Evolutionary conservation across 2,888 invertebrate genomes (phyloP), one percentile per base, ranked within the genome.

Genomic region (Hypomecis punctinalis): DNA sequence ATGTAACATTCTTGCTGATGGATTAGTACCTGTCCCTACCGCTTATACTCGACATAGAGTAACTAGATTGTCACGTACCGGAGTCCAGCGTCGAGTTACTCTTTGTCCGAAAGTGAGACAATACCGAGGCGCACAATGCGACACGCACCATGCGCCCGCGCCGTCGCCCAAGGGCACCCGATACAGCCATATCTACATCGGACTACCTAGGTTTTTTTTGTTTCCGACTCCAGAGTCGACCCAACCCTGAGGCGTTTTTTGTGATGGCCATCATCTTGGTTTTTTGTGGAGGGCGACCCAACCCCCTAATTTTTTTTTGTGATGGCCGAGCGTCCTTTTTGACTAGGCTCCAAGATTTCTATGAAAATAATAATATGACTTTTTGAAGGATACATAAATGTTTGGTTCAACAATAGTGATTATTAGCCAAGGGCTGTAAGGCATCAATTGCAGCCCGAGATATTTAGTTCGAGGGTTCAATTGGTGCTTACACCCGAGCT

Each of bases 61-160:
- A 47, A 56, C 47, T 56, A 56, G 56, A 76, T 72, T 67, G 63
- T 71, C 74, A 71, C 73, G 75, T 74, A 75, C 71, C 69, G 62
- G 62, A 59, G 55, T 68, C 66, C 52, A 63, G 80, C 77, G 74
- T 87, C 78, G 72, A 74, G 80, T 90, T 89, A 83, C 89, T 78
- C 84, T 83, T 90, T 90, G 87, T 90, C 72, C 67, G 57, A 69
- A 75, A 63, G 69, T 68, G 53, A 74, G 79, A 88, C 85, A 88
- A 86, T 82, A 80, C 75, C 71, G 67, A 70, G 63, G 71, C 71
- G 68, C 75, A 89, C 88, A 89, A 88, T 89, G 77, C 77, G 89
- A 82, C 81, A 90, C 86, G 88, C 88, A 81, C 76, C 65, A 70
- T 82, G 85, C 77, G 67, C 81, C 64, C 81, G 85, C 77, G 67